A percentile compares a stretch with the other conserved stretches of the same genome.
Evolutionary conservation across 2,113 vertebrate species (phyloP).

Genomic region (Geococcyx californianus): DNA sequence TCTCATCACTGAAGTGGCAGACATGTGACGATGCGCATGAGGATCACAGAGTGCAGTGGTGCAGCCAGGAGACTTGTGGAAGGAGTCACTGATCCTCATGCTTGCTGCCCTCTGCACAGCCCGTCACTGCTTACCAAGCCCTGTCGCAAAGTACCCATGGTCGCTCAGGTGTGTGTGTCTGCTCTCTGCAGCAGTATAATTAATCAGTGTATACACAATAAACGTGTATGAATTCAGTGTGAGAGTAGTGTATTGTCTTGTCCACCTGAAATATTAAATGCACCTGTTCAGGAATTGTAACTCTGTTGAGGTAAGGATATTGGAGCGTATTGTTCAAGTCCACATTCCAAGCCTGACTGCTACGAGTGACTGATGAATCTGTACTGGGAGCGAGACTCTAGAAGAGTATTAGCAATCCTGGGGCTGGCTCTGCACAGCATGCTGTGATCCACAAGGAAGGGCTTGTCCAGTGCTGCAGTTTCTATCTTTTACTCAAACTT

Average conservation of each 20-base stretch:
- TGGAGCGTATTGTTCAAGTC: background rate
- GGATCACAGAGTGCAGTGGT: background rate
- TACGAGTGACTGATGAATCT: background rate
- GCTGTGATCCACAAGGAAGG: background rate
- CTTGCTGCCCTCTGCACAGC: background rate
- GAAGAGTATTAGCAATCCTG: background rate
- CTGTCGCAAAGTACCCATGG: background rate
- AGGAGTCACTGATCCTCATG: background rate
- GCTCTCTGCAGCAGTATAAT: background rate
- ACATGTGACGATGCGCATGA: accelerated
- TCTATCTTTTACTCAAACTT: background rate
- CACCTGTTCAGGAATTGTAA: background rate
- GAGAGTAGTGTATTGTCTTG: background rate
- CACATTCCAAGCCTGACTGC: background rate
- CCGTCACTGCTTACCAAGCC: background rate
- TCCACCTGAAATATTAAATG: background rate
- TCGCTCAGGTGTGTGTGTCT: background rate
- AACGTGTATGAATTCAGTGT: background rate
- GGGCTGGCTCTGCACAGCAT: background rate
- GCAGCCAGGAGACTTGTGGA: background rate
- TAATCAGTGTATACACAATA: background rate
- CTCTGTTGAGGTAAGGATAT: background rate
- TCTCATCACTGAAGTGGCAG: background rate
- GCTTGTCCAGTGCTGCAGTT: background rate
- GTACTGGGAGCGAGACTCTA: background rate